phyloP scores from a whole-genome alignment of 2,113 vertebrate species.

The Gnathonemus echidnorhynchus region DNA sequence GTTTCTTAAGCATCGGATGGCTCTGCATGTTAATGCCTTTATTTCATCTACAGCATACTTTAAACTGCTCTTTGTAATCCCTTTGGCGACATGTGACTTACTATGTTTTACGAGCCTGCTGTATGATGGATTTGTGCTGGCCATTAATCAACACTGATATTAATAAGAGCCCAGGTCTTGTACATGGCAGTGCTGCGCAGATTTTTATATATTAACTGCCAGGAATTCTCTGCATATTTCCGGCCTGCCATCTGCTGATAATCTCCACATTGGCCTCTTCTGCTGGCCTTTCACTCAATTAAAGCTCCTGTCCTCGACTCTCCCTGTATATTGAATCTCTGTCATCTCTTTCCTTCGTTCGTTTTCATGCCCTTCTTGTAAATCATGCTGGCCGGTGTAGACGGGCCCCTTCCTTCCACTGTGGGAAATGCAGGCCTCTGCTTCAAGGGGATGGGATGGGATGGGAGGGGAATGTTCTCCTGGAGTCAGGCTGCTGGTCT shows the following conservation, averaged over 20 bases:
- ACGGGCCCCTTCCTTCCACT: neutral
- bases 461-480: neutral
- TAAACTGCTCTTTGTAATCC: neutral
- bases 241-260: neutral
- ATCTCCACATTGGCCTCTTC: neutral
- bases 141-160: conserved; percentile 40
- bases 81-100: neutral
- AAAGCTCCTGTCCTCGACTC: neutral
- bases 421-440: neutral
- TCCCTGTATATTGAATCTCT: conserved; percentile 9
- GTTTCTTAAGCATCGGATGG: conserved; percentile 28
- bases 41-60: conserved; percentile 19
- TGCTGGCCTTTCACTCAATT: conserved; percentile 16
- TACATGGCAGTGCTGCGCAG: conserved; percentile 17
- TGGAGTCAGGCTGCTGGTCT: conserved; percentile 28
- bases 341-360: neutral
- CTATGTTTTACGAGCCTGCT: conserved; percentile 21
- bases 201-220: conserved; percentile 33
- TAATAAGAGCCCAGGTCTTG: conserved; percentile 29
- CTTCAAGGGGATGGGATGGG: neutral
- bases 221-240: conserved; percentile 26
- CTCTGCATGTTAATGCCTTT: conserved; percentile 23
- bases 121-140: conserved; percentile 31
- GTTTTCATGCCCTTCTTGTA: neutral
- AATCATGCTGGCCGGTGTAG: neutral